Evolutionary conservation across 2,113 vertebrate species (phyloP), one percentile per base, ranked within the genome.

Genomic region (Chaenogobius annularis): DNA sequence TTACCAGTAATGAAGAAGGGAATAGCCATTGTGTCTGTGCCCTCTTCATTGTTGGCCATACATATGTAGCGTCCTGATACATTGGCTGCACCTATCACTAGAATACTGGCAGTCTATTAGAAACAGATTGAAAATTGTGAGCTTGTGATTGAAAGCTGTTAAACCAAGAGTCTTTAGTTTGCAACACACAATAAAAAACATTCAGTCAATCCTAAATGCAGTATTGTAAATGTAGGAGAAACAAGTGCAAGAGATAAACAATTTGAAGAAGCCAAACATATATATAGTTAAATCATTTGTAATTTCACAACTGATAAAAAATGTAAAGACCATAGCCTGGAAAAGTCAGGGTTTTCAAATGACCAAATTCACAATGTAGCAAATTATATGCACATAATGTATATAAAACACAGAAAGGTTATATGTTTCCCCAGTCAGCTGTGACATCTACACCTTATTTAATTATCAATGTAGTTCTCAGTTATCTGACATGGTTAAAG

Each of bases 1-100:
- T 95, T 92, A 98, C 96, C 93, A 80, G 92, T 91, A 23, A 98
- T 90, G 1, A 92, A 96, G 88, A 96, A 96, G 55, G 88, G 52
- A 0, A 90, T 82, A 31, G 44, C 89, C 69, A 93, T 82, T 67
- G 69, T 81, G 40, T 84, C 91, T 7, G 3, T 31, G 12, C 91
- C 94, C 0, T 76, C 3, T 62, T 85, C 79, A 86, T 96, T 97
- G 26, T 68, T 66, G 37, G 95, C 95, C 77, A 82, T 7, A 2
- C 96, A 97, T 79, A 79, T 85, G 64, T 90, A 97, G 6, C 87
- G 68, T 1, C 96, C 96, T 0, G 96, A 95, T 15, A 90, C 66
- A 0, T 75, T 94, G 0, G 91, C 85, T 10, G 73, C 52, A 64
- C 86, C 84, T n/a, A 85, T 82, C 26, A 85, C 90, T 46, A 98